Percentiles rank a stretch among this genome's conserved stretches.
These are phyloP conservation scores for Enteromius unitaeniatus DNA, from an alignment of 2,797 vertebrate genomes.

Conservation along the genomic window DNA sequence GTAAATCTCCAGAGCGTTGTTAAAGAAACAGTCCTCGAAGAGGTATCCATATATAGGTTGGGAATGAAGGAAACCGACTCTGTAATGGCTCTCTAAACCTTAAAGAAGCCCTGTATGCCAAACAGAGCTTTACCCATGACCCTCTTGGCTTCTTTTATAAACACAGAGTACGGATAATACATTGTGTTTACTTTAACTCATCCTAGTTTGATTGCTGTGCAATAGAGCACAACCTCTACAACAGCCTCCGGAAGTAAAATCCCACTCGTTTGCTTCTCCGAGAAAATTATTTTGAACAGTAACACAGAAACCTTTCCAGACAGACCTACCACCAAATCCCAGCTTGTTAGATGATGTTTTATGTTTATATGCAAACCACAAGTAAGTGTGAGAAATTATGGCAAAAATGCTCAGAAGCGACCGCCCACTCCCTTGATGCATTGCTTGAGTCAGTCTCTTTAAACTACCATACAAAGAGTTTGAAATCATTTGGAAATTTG, in stretches of 20 bases:
- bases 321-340: neutral
- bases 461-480: neutral
- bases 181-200: conserved; percentile 5
- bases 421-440: neutral
- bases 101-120: conserved; percentile 37
- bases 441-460: neutral
- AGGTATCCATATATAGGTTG: conserved; percentile 62
- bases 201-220: conserved; percentile 6
- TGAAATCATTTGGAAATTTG: neutral
- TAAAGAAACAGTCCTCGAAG: conserved; percentile 38
- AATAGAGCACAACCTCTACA: neutral
- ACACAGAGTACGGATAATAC: conserved; percentile 29
- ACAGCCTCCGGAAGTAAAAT: neutral
- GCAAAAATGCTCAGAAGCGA: neutral
- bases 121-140: conserved; percentile 36
- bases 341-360: neutral
- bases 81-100: conserved; percentile 13
- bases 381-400: neutral
- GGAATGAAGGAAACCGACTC: conserved; percentile 43
- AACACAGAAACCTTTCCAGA: neutral
- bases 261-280: neutral
- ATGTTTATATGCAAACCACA: neutral
- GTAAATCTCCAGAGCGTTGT: conserved; percentile 48
- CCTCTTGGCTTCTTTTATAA: conserved; percentile 45
- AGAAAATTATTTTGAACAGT: neutral